Base-by-base conservation (phyloP, 2,888 invertebrate genomes). In the Microctonus hyperodae region DNA sequence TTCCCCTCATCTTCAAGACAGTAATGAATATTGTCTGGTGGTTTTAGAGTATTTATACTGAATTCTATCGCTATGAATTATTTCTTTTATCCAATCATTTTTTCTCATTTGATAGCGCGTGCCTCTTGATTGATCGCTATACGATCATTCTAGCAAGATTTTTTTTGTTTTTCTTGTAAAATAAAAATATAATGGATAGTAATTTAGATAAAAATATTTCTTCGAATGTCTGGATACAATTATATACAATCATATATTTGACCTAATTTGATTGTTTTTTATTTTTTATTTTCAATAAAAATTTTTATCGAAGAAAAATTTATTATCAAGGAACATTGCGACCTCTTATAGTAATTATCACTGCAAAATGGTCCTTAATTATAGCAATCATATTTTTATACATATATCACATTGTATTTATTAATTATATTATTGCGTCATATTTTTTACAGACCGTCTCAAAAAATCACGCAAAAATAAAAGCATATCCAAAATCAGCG, bases 391-490 rank as follows among this genome's bases (percentile, higher is more conserved):
- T 56, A 37, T 22, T 50, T 60, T 22, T 48, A 65, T 55, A 11
- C 16, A 50, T 37, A 44, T n/a, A n/a, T n/a, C n/a, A 25, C 20
- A 33, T 37, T 65, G 44, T 58, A 58, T 53, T 40, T 57, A n/a
- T 70, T 56, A 10, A 13, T 28, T 51, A 7, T 53, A 20, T 64
- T 13, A 7, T 25, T 28, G 7, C 28, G 28, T 28, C 28, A 28
- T 28, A n/a, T 55, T 64, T 56, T 61, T 4, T 56, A 35, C 79
- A 87, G 87, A 83, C 85, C 0, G 76, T 88, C 16, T 87, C 87
- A 1, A 84, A 84, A 69, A 77, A 82, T 58, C 88, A 88, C 79
- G 86, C 87, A 11, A 85, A 86, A 68, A 86, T 87, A 62, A 86
- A 87, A 72, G 84, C 85, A 0, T 71, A 67, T 20, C 65, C 67